Base-by-base conservation (phyloP, 2,797 vertebrate genomes). In the Enteromius paludinosus region DNA sequence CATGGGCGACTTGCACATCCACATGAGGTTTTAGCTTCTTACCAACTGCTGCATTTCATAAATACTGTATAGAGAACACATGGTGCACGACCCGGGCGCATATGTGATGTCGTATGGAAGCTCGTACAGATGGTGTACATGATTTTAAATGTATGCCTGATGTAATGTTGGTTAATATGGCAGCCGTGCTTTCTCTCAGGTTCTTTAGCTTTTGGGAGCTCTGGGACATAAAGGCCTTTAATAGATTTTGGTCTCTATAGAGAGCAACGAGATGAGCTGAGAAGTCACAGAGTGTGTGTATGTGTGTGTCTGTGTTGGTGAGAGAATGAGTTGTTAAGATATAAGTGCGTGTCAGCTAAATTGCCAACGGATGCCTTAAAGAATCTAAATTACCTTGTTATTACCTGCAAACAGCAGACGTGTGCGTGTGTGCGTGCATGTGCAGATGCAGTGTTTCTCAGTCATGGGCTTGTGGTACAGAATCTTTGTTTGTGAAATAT, bases 151-250 rank as follows among this genome's bases (percentile, higher is more conserved):
- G 47, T 56, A 68, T 12, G 20, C 12, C 15, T 56, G 18, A 28
- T 54, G 47, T 69, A 69, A 17, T 69, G 77, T 17, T 66, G 64
- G 77, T 41, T 59, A 41, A 28, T 64, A 78, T 30, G 41, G 25
- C 59, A 77, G 59, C 5, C 17, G 5, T 77, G 38, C 30, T 64
- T 64, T 97, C 95, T 97, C 96, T 95, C 94, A 94, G 96, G 97
- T 97, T 97, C 94, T 96, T 97, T 96, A 95, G 96, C 96, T 95
- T 97, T 95, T 95, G 96, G 97, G 97, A 97, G 97, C 97, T 96
- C 96, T 90, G 93, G 96, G 96, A 96, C 95, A 97, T 96, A 97
- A 97, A 96, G 94, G 95, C 93, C 89, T 97, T 98, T 98, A 99
- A 97, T 97, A 97, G 97, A 98, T 98, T 98, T 96, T 96, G 97